These are phyloP conservation scores for Micronisus gabar DNA, from an alignment of 2,113 vertebrate genomes.

Conservation along the genomic window DNA sequence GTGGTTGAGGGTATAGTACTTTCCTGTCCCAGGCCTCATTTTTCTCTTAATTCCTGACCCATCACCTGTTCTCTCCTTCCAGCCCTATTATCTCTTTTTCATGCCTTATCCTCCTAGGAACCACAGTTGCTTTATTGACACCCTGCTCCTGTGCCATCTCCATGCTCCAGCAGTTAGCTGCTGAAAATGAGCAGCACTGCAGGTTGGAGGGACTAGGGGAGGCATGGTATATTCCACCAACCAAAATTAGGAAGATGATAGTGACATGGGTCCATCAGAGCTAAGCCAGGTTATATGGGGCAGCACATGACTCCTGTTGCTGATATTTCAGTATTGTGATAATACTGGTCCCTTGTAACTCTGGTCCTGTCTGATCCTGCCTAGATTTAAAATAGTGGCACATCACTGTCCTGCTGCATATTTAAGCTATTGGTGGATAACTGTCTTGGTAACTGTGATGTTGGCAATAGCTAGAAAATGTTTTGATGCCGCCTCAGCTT, in stretches of 20 bases:
- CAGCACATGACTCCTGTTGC: neutral
- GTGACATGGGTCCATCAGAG: fast-evolving
- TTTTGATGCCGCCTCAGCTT: neutral
- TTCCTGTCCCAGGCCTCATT: neutral
- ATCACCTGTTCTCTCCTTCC: neutral
- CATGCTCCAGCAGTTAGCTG: neutral
- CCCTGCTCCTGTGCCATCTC: neutral
- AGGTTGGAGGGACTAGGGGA: neutral
- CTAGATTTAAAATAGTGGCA: neutral
- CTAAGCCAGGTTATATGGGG: neutral
- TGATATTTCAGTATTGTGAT: neutral
- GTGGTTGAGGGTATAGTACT: neutral
- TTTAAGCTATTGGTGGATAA: neutral
- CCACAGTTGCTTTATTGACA: neutral
- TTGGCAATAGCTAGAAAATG: neutral
- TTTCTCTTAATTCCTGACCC: neutral
- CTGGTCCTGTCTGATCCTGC: neutral
- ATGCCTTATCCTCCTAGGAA: neutral
- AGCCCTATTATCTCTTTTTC: neutral
- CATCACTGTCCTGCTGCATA: neutral
- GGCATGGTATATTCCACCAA: neutral
- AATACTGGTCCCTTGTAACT: neutral
- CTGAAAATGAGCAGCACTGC: neutral
- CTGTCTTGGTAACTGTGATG: neutral
- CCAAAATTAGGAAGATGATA: neutral